Evolutionary conservation across 2,113 vertebrate genomes (phyloP), one percentile per base, ranked within the genome.

Genomic region (Mus spicilegus): DNA sequence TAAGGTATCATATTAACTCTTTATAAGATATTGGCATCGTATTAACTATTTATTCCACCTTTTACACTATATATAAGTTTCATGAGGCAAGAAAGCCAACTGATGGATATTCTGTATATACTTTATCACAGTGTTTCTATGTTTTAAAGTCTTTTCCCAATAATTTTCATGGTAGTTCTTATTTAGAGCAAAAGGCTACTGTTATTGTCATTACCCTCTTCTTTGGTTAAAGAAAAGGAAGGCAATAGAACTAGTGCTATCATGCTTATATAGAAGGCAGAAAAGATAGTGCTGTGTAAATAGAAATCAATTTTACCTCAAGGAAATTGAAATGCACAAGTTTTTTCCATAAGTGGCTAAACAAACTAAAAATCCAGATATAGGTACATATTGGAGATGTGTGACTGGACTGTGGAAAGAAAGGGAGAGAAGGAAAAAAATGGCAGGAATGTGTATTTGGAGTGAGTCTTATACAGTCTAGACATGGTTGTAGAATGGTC

Each of bases 1-100:
- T 91, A 33, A 33, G 65, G 28, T 69, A 69, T 33, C 69, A 36
- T 70, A 49, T 72, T 93, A 94, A 90, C 81, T 61, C 61, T 90
- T 93, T 9, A 85, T 0, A 63, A 63, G 7, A 63, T 22, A 63
- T 92, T 49, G 11, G 46, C 77, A 49, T 85, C 20, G 88, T 92
- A 49, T 77, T 93, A 94, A 91, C 81, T 54, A 61, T 90, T 95
- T 12, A 85, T 0, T 70, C 13, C 63, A 9, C n/a, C 13, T 65
- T 82, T 90, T 65, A 63, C 4, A 91, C 3, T 54, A 73, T 70
- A 24, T 19, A 16, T 56, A 61, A 46, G 33, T 63, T 69, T 67
- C 72, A 17, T 49, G 70, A 93, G 61, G 22, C n/a, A 87, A 30
- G 28, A 80, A 81, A 77, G 22, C 9, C 51, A 91, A 13, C 16